phyloP scores from a whole-genome alignment of 2,797 vertebrate genomes.

The Geotrypetes seraphini region DNA sequence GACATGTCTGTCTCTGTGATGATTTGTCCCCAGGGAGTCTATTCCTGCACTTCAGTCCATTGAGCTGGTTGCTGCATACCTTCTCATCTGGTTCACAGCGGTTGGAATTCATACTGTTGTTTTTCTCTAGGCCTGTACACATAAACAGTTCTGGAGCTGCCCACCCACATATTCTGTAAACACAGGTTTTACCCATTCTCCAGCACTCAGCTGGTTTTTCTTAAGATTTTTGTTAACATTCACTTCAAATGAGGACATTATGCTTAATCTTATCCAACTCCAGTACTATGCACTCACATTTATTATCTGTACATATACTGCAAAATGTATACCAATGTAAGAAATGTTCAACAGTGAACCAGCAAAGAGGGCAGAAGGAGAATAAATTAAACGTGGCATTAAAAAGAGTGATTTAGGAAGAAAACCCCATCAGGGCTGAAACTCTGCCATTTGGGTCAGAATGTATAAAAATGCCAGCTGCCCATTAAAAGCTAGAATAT shows the following conservation, averaged over 20 bases:
- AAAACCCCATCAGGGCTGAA: too few relatives aligned
- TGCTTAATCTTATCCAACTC: too few relatives aligned
- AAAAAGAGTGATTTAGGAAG: too few relatives aligned
- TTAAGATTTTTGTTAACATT: conserved; percentile 31
- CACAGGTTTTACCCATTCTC: conserved; percentile 22
- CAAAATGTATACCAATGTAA: too few relatives aligned
- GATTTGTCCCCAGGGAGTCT: background rate
- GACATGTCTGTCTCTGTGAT: conserved; percentile 1
- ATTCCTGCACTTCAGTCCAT: background rate
- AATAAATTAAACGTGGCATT: too few relatives aligned
- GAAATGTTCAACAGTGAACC: too few relatives aligned
- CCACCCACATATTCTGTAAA: conserved; percentile 34
- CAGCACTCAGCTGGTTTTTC: conserved; percentile 26
- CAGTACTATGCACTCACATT: too few relatives aligned
- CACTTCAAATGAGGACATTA: conserved; percentile 27
- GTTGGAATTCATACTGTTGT: conserved; percentile 25
- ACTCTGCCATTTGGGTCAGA: too few relatives aligned
- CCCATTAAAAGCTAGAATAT: too few relatives aligned
- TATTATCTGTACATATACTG: too few relatives aligned
- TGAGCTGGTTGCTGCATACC: conserved; percentile 11
- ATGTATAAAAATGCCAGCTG: too few relatives aligned
- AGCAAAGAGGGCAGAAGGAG: too few relatives aligned
- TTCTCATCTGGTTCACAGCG: conserved; percentile 48
- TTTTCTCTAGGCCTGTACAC: conserved; percentile 33
- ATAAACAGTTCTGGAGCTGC: conserved; percentile 32